Evolutionary conservation across 2,888 invertebrate genomes (phyloP), one percentile per base, ranked within the genome.

Genomic region (Hirudinaria manillensis): DNA sequence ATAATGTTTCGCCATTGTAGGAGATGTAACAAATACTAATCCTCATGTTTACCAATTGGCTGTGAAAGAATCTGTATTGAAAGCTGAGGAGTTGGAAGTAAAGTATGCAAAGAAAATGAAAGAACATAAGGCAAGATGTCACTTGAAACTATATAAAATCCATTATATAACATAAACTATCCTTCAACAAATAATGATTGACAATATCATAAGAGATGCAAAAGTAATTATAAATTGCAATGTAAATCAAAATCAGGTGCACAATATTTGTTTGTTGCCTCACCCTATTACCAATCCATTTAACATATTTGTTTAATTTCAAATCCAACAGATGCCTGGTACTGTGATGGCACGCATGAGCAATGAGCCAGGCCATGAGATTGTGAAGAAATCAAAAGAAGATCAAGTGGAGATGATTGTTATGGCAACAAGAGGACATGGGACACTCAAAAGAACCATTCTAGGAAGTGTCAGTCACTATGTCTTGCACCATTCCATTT

Each of bases 401-500:
- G 73, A 73, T 27, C 51, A 65, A 32, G 6, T 10, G 4, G 36
- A 73, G 32, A 34, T 73, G 65, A 65, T 76, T 19, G 75, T 76
- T n/a, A 75, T 76, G 66, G 76, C 74, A n/a, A 75, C 76, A 32
- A 55, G 76, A 34, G 76, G 76, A 24, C 68, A 71, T 1, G 74
- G 76, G 19, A 61, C 71, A 38, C n/a, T 76, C 29, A 66, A 70
- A 24, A 51, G 74, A 36, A 76, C 76, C 21, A 74, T 76, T 24
- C 56, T 76, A 21, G 76, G 76, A 38, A 76, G 76, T 70, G 74
- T 76, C 65, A 75, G 74, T 70, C 71, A 73, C 7, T 70, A 76
- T 53, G 76, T 76, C 36, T 34, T 76, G 10, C 74, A 76, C 75
- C 74, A 76, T 24, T 34, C 74, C 34, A 24, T 65, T 38, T 70